A percentile compares a stretch with the other conserved stretches of the same genome.
phyloP scores from a whole-genome alignment of 64 coral and sea anemone species.

The Stichodactyla mertensii region DNA sequence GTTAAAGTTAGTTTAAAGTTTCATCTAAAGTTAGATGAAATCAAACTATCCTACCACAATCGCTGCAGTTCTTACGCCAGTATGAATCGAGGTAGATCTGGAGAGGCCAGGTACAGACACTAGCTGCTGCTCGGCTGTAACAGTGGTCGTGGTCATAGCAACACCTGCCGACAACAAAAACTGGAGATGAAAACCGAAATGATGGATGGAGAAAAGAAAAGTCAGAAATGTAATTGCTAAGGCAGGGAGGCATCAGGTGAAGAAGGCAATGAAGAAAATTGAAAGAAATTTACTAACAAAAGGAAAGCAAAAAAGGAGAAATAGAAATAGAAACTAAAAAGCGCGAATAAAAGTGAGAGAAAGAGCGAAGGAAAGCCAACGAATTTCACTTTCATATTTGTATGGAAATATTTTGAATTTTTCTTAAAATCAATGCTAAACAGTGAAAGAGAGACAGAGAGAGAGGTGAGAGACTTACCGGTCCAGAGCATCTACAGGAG shows the following conservation, averaged over 20 bases:
- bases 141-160: slow-evolving; percentile 41
- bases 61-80: slow-evolving; percentile 19
- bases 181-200: neutral
- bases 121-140: neutral
- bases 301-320: neutral
- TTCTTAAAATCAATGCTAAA: too few species aligned
- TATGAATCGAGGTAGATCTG: slow-evolving; percentile 19
- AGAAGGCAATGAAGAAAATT: neutral
- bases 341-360: too few species aligned
- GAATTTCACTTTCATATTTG: too few species aligned
- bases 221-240: neutral
- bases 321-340: neutral
- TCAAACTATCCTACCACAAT: slow-evolving; percentile 35
- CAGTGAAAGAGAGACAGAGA: neutral
- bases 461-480: neutral
- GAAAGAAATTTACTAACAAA: neutral
- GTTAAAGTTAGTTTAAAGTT: too few species aligned
- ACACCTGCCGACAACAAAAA: slow-evolving; percentile 22
- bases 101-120: neutral
- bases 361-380: too few species aligned
- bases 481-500: slow-evolving; percentile 34
- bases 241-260: too few species aligned
- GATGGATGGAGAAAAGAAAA: neutral
- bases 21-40: too few species aligned
- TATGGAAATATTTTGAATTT: too few species aligned